These are phyloP conservation scores for Microplitis deprimator DNA, from an alignment of 2,888 invertebrate species.

Conservation along the genomic window DNA sequence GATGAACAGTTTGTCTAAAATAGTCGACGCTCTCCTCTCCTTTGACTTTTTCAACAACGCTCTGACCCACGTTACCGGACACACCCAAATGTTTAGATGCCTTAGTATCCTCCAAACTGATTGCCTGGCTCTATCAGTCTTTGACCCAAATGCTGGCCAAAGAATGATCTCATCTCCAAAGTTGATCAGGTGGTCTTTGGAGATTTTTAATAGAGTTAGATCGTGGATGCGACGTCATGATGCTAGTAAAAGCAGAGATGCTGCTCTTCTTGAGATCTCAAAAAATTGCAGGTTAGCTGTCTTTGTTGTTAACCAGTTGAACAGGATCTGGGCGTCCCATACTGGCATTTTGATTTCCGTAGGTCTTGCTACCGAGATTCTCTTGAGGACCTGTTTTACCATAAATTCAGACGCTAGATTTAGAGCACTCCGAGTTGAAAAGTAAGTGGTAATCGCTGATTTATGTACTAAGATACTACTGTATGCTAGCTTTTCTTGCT, in stretches of 20 bases:
- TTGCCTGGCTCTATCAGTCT: constrained; percentile 49
- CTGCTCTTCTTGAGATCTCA: constrained; percentile 48
- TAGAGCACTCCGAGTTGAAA: constrained; percentile 23
- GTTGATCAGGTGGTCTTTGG: constrained; percentile 39
- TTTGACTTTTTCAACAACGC: constrained; percentile 43
- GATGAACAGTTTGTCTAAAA: constrained; percentile 43
- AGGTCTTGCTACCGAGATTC: constrained; percentile 40
- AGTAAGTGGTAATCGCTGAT: constrained; percentile 49
- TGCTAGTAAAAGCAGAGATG: constrained; percentile 44
- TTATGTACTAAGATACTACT: constrained; percentile 48
- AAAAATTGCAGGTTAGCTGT: constrained; percentile 42
- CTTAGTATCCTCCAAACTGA: constrained; percentile 48
- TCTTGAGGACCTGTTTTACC: constrained; percentile 45
- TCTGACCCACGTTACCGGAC: constrained; percentile 45
- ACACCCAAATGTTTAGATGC: constrained; percentile 47
- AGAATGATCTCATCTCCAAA: constrained; percentile 48
- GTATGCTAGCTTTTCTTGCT: constrained; percentile 42
- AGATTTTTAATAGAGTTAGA: constrained; percentile 47
- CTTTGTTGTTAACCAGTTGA: constrained; percentile 43
- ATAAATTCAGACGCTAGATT: constrained; percentile 40
- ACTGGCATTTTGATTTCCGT: constrained; percentile 38
- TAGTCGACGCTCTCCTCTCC: constrained; percentile 32
- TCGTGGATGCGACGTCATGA: constrained; percentile 50
- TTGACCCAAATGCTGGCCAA: constrained; percentile 51
- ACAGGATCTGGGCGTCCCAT: constrained; percentile 46